phyloP scores from a whole-genome alignment of 2,888 invertebrate genomes.

The Leucania comma region DNA sequence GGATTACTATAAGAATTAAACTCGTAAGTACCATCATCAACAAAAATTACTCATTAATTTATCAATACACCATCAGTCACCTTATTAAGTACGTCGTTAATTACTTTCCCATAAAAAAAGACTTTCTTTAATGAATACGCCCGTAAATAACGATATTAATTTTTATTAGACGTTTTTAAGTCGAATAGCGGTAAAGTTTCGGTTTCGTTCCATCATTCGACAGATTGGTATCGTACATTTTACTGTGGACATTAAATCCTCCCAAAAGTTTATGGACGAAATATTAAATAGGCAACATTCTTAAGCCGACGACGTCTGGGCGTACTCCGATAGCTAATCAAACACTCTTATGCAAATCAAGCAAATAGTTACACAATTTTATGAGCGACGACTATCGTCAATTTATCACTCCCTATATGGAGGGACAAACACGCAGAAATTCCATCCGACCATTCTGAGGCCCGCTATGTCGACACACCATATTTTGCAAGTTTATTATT shows the following conservation, averaged over 20 bases:
- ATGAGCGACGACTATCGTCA: conserved; percentile 77
- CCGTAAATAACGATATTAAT: conserved; percentile 80
- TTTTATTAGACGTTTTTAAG: conserved; percentile 82
- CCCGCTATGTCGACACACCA: conserved; percentile 74
- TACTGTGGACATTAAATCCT: conserved; percentile 76
- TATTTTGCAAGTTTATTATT: conserved; percentile 76
- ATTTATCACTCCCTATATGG: conserved; percentile 81
- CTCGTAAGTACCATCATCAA: conserved; percentile 36
- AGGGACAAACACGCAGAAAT: conserved; percentile 74
- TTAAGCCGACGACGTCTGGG: conserved; percentile 72
- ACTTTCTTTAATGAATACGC: conserved; percentile 74
- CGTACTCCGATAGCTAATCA: conserved; percentile 79
- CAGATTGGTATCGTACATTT: conserved; percentile 78
- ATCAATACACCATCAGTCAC: conserved; percentile 30
- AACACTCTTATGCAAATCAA: conserved; percentile 85
- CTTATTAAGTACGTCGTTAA: conserved; percentile 75
- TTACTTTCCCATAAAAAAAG: conserved; percentile 74
- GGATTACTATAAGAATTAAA: conserved; percentile 24
- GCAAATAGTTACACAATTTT: conserved; percentile 82
- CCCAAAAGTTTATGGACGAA: conserved; percentile 79
- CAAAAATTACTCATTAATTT: conserved; percentile 56
- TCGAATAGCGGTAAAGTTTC: conserved; percentile 80
- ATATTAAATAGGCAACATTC: conserved; percentile 83
- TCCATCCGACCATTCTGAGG: conserved; percentile 72
- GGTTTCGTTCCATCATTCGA: conserved; percentile 75